These are phyloP conservation scores for Tortrix viridana DNA, from an alignment of 2,888 invertebrate genomes.

Conservation along the genomic window DNA sequence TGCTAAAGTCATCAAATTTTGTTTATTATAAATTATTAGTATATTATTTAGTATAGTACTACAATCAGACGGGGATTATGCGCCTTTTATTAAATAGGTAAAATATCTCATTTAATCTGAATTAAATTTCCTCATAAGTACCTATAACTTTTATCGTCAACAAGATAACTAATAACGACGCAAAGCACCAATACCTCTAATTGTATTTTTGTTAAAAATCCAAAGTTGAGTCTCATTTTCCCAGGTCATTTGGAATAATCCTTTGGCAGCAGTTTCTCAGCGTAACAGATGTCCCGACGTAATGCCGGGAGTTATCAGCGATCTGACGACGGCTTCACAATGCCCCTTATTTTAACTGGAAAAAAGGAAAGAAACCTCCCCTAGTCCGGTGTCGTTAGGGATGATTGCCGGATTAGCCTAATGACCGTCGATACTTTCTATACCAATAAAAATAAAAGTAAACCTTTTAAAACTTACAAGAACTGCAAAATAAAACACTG, in stretches of 20 bases:
- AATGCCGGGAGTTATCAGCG: slow-evolving; percentile 30
- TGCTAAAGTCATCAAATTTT: too few species aligned
- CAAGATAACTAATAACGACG: neutral
- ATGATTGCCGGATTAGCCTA: slow-evolving; percentile 39
- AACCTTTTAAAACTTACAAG: neutral
- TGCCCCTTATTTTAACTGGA: slow-evolving; percentile 31
- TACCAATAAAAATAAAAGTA: slow-evolving; percentile 12
- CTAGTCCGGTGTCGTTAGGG: slow-evolving; percentile 32
- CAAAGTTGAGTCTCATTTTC: slow-evolving; percentile 6
- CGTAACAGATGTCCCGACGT: slow-evolving; percentile 29
- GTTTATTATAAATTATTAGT: too few species aligned
- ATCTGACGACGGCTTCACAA: slow-evolving; percentile 23
- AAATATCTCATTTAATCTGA: too few species aligned
- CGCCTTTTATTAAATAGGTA: too few species aligned
- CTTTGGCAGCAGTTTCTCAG: slow-evolving; percentile 26
- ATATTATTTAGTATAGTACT: too few species aligned
- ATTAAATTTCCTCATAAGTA: too few species aligned
- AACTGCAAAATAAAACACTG: neutral
- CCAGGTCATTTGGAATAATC: slow-evolving; percentile 29
- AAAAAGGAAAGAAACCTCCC: slow-evolving; percentile 23
- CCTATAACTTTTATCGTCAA: too few species aligned
- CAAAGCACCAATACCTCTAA: neutral
- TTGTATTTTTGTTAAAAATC: slow-evolving; percentile 9
- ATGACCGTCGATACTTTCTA: slow-evolving; percentile 34
- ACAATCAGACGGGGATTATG: too few species aligned